Evolutionary conservation across 1,140 invertebrate genomes (phyloP).

Genomic region (Cepaea nemoralis): DNA sequence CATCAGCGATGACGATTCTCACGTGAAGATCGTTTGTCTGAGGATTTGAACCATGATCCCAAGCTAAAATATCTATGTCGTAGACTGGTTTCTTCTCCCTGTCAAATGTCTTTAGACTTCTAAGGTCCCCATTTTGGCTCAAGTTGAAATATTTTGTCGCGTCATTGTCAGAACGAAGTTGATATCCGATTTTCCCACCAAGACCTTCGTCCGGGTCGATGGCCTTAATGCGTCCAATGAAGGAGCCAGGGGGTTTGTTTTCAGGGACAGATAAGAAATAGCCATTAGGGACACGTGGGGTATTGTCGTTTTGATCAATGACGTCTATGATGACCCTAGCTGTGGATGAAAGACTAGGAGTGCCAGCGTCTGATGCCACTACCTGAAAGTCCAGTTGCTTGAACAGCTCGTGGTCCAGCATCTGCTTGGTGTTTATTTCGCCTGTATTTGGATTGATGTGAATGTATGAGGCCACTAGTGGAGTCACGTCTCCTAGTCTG

Average conservation of each 20-base stretch:
- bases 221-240: slow-evolving; percentile 39
- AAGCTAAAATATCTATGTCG: slow-evolving; percentile 42
- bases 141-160: slow-evolving; percentile 22
- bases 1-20: slow-evolving; percentile 33
- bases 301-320: slow-evolving; percentile 42
- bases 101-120: slow-evolving; percentile 34
- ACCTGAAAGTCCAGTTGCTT: slow-evolving; percentile 38
- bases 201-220: slow-evolving; percentile 41
- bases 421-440: slow-evolving; percentile 24
- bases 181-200: slow-evolving; percentile 36
- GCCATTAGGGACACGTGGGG: slow-evolving; percentile 24
- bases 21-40: slow-evolving; percentile 41
- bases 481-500: slow-evolving; percentile 30
- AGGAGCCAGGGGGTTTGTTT: slow-evolving; percentile 29
- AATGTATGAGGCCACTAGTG: slow-evolving; percentile 36
- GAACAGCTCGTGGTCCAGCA: slow-evolving; percentile 44
- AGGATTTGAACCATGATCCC: slow-evolving; percentile 29
- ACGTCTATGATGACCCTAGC: slow-evolving; percentile 41
- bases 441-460: slow-evolving; percentile 24
- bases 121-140: slow-evolving; percentile 25
- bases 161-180: slow-evolving; percentile 38
- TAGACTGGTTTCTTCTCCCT: slow-evolving; percentile 35
- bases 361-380: slow-evolving; percentile 37
- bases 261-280: slow-evolving; percentile 34
- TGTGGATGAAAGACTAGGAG: not conserved